These are phyloP conservation scores for Channa striata DNA, from an alignment of 2,797 vertebrate species.

Conservation along the genomic window DNA sequence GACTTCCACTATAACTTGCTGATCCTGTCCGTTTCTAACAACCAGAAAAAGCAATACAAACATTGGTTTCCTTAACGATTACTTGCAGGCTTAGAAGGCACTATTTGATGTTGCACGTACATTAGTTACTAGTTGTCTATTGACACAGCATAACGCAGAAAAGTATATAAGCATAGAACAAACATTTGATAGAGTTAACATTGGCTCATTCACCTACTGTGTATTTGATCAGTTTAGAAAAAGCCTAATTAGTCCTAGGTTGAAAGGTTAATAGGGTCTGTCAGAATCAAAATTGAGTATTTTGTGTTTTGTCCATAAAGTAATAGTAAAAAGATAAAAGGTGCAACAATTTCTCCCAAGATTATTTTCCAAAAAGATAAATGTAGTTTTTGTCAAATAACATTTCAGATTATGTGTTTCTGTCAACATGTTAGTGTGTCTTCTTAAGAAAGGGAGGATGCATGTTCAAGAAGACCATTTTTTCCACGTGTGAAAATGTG, in stretches of 20 bases:
- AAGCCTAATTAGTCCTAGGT: conserved; percentile 54
- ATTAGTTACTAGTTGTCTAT: too few relatives aligned
- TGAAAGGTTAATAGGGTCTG: conserved; percentile 69
- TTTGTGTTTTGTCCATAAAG: conserved; percentile 25
- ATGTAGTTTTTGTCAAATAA: conserved; percentile 32
- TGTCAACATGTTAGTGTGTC: conserved; percentile 17
- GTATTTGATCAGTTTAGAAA: conserved; percentile 52
- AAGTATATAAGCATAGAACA: too few relatives aligned
- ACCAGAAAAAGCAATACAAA: too few relatives aligned
- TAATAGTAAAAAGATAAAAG: conserved; percentile 50
- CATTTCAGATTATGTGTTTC: conserved; percentile 24
- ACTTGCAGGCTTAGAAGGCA: too few relatives aligned
- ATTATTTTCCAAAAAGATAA: conserved; percentile 31
- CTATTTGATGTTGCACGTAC: too few relatives aligned
- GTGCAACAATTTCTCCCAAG: conserved; percentile 26
- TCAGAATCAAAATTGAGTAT: conserved; percentile 53
- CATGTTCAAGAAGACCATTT: conserved; percentile 22
- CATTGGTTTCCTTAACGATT: too few relatives aligned
- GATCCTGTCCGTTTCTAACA: too few relatives aligned
- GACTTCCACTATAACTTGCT: too few relatives aligned
- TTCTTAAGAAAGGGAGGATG: conserved; percentile 8
- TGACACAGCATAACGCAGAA: too few relatives aligned
- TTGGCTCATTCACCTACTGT: too few relatives aligned
- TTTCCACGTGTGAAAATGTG: background rate
- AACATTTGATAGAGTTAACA: too few relatives aligned